Evolutionary conservation across 2,113 vertebrate genomes (phyloP).

Genomic region (Peromyscus leucopus): DNA sequence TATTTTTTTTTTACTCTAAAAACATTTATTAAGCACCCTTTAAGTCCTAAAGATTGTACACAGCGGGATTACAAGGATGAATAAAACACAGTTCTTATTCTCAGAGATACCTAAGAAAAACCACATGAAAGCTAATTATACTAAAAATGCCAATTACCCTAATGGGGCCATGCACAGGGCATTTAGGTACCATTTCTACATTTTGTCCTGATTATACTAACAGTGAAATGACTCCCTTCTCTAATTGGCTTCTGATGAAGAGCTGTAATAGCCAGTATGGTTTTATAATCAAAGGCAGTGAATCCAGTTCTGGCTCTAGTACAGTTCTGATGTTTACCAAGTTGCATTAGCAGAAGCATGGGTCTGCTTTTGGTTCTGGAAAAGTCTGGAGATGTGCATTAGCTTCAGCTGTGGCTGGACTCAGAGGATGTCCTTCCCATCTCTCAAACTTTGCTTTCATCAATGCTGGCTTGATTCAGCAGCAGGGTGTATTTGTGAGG

Average conservation of each 20-base stretch:
- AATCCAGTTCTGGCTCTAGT: neutral
- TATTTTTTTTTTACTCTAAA: neutral
- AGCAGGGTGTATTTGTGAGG: neutral
- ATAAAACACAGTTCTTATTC: neutral
- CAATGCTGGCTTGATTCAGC: neutral
- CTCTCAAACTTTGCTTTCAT: neutral
- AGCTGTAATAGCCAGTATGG: conserved; percentile 17
- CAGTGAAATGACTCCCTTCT: neutral
- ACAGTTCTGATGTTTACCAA: neutral
- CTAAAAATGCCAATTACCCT: conserved; percentile 2
- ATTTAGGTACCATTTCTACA: neutral
- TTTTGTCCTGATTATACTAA: conserved; percentile 52
- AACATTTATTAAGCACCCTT: neutral
- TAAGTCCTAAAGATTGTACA: neutral
- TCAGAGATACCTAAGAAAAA: conserved; percentile 29
- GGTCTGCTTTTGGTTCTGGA: neutral
- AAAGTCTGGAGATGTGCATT: neutral
- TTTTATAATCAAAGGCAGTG: conserved; percentile 2
- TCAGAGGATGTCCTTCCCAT: neutral
- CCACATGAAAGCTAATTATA: conserved; percentile 23
- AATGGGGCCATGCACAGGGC: neutral
- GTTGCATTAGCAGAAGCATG: neutral
- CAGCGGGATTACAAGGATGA: neutral
- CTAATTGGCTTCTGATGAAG: conserved; percentile 40
- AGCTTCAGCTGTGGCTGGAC: neutral